Conservation (phyloP, 2,113 vertebrate species). For the Sceloporus undulatus region DNA sequence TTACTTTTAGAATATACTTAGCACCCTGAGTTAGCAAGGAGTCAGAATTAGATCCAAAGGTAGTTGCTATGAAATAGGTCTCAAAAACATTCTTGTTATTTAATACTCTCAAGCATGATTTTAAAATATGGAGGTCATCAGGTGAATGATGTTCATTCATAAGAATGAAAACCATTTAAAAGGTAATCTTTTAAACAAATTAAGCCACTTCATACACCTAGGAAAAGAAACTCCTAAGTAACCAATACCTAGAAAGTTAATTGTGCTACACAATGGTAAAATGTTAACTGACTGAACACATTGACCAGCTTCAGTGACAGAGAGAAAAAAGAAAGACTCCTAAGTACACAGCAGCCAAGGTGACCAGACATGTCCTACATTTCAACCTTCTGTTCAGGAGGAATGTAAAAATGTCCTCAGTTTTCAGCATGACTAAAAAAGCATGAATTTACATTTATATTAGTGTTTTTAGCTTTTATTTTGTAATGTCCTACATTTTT, state of each 20-base stretch:
- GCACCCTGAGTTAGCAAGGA: slow-evolving; percentile 46
- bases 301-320: background rate
- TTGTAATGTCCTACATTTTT: too few species aligned
- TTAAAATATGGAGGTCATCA: slow-evolving; percentile 40
- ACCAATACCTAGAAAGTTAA: background rate
- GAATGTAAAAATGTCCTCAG: too few species aligned
- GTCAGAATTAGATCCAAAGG: slow-evolving; percentile 46
- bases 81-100: slow-evolving; percentile 48
- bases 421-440: too few species aligned
- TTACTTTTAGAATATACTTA: slow-evolving; percentile 50
- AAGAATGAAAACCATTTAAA: slow-evolving; percentile 52
- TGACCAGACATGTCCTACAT: too few species aligned
- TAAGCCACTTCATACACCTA: background rate
- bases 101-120: slow-evolving; percentile 54
- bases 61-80: slow-evolving; percentile 62
- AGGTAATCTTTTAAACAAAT: background rate
- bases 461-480: too few species aligned
- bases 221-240: background rate
- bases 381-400: too few species aligned
- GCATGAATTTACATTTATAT: too few species aligned
- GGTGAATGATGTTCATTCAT: slow-evolving; percentile 8
- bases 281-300: background rate
- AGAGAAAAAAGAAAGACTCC: background rate
- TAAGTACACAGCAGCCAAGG: background rate
- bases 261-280: background rate